phyloP scores from a whole-genome alignment of 1,140 invertebrate genomes.

The Heliconius congener region DNA sequence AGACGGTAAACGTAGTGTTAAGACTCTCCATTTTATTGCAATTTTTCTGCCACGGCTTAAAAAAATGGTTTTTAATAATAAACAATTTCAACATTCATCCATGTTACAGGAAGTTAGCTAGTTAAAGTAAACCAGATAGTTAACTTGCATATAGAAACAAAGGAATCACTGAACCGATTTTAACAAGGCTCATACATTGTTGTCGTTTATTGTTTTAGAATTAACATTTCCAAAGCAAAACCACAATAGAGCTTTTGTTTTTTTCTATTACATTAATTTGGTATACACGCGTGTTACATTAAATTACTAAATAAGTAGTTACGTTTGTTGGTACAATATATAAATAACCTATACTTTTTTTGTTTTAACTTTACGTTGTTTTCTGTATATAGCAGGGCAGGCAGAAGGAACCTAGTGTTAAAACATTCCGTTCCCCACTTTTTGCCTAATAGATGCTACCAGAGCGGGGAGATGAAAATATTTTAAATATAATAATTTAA shows the following conservation, averaged over 20 bases:
- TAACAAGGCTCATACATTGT: constrained; percentile 25
- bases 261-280: background rate
- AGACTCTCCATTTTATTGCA: no score
- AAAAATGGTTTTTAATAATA: no score
- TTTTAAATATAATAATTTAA: no score
- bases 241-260: background rate
- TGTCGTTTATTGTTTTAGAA: constrained; percentile 35
- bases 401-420: background rate
- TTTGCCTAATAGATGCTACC: background rate
- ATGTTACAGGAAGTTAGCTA: background rate
- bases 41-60: no score
- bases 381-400: background rate
- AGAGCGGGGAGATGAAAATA: no score
- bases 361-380: background rate
- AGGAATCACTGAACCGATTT: constrained; percentile 30
- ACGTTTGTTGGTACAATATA: background rate
- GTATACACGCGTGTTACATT: background rate
- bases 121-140: constrained; percentile 4
- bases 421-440: background rate
- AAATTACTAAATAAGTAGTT: background rate
- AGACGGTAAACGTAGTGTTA: no score
- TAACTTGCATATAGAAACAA: constrained; percentile 21
- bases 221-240: constrained; percentile 21
- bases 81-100: background rate
- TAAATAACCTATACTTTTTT: background rate